These are phyloP conservation scores for Oreohelix idahoensis DNA, from an alignment of 1,140 invertebrate species.

Conservation along the genomic window DNA sequence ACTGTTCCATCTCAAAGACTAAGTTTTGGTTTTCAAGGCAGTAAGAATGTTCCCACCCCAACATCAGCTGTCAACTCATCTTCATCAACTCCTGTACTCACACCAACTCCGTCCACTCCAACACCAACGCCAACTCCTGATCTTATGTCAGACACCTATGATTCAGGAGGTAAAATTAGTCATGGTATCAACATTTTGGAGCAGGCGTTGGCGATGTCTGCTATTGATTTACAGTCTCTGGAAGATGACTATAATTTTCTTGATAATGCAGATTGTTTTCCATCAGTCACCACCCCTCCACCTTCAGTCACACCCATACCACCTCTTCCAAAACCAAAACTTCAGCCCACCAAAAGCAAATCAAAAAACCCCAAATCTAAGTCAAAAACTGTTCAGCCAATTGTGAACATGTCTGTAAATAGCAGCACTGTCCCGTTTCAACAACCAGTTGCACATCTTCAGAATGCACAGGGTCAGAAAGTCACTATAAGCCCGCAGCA, in stretches of 20 bases:
- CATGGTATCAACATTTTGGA: constrained; percentile 28
- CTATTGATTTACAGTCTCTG: constrained; percentile 32
- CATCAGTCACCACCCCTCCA: not conserved
- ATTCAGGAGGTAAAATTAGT: constrained; percentile 1
- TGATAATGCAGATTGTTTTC: not conserved
- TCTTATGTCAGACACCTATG: constrained; percentile 3
- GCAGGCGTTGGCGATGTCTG: constrained; percentile 30
- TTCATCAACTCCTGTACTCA: constrained; percentile 26
- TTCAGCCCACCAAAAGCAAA: not conserved
- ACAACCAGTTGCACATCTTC: not conserved
- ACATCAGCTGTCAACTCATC: constrained; percentile 18
- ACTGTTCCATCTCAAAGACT: constrained; percentile 2
- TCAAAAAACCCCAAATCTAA: constrained; percentile 16
- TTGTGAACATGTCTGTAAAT: constrained; percentile 16
- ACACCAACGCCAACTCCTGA: constrained; percentile 19
- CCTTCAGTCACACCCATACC: not conserved
- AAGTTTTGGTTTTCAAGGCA: not conserved
- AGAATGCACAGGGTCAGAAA: constrained; percentile 16
- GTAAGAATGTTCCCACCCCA: not conserved
- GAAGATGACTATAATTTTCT: constrained; percentile 7
- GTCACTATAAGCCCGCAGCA: constrained; percentile 25
- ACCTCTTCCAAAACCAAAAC: not conserved
- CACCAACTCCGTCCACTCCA: constrained; percentile 24
- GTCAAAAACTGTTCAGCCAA: not conserved
- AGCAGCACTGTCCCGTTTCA: constrained; percentile 6